Evolutionary conservation across 2,113 vertebrate genomes (phyloP).

Genomic region (mouse (Mus musculus)): GRCm39 chr3:81074001-81074500

Average conservation of each 20-base stretch:
- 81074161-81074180: background rate
- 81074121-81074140: background rate
- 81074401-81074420: background rate
- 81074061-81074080: background rate
- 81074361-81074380: background rate
- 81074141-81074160: background rate
- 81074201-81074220: background rate
- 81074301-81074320: background rate
- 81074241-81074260: background rate
- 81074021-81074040: background rate
- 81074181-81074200: background rate
- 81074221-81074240: background rate
- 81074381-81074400: background rate
- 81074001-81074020: background rate
- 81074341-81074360: background rate
- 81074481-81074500: conserved; percentile 1
- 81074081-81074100: background rate
- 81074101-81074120: too few species aligned
- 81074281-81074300: background rate
- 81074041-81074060: background rate
- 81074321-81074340: background rate
- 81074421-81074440: background rate
- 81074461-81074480: background rate
- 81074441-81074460: background rate
- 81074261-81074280: too few species aligned